phyloP scores from a whole-genome alignment of 2,797 vertebrate species.

The Galagoides demidoff region DNA sequence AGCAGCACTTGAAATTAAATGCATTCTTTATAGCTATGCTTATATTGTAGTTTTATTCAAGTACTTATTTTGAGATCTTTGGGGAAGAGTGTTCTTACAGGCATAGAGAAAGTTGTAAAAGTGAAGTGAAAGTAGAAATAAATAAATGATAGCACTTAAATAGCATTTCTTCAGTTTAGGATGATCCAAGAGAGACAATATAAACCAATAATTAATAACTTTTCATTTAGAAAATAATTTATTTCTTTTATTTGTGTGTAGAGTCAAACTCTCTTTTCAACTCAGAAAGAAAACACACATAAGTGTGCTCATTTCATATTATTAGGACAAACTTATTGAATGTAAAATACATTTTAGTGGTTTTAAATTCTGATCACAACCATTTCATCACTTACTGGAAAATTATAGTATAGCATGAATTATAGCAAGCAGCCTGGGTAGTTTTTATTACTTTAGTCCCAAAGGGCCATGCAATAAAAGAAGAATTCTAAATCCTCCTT shows the following conservation, averaged over 20 bases:
- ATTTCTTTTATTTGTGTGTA: conserved; percentile 30
- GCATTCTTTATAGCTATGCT: conserved; percentile 70
- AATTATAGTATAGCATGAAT: conserved; percentile 27
- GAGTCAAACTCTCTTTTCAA: background rate
- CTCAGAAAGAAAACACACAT: background rate
- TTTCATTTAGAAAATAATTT: conserved; percentile 22
- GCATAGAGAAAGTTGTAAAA: conserved; percentile 55
- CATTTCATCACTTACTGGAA: conserved; percentile 18
- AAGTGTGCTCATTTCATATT: background rate
- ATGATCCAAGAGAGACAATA: background rate
- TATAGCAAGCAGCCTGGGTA: background rate
- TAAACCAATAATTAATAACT: conserved; percentile 67
- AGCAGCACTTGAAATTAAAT: conserved; percentile 79
- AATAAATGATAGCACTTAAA: conserved; percentile 43
- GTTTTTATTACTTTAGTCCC: conserved; percentile 38
- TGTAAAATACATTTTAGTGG: background rate
- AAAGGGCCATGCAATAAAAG: background rate
- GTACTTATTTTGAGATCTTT: conserved; percentile 78
- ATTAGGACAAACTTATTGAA: background rate
- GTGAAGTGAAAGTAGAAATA: conserved; percentile 59
- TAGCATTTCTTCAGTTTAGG: background rate
- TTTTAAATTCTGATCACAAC: conserved; percentile 28
- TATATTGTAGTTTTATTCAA: conserved; percentile 77
- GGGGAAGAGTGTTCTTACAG: conserved; percentile 62
- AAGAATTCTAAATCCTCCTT: background rate